phyloP scores from a whole-genome alignment of 2,888 invertebrate species.

The Thecocarcelia acutangulata region DNA sequence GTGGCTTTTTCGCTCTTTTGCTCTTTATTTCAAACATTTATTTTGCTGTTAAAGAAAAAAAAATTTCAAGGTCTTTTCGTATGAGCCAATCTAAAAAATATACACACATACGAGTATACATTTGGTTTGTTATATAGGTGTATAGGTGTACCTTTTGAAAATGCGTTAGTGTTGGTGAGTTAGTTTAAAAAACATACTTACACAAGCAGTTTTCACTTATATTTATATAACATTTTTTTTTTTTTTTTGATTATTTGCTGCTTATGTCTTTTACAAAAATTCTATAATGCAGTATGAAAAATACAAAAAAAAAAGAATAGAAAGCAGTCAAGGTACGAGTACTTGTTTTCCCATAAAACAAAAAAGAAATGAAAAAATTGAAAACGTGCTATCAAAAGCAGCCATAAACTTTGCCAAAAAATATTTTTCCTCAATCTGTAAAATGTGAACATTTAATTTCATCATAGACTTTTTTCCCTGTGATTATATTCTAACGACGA shows the following conservation, averaged over 20 bases:
- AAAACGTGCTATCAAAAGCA: constrained; percentile 52
- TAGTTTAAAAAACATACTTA: neutral
- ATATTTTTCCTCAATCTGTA: constrained; percentile 5
- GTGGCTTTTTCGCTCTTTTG: neutral
- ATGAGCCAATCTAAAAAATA: constrained; percentile 57
- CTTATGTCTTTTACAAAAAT: constrained; percentile 43
- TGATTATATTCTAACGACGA: constrained; percentile 28
- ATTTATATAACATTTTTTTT: constrained; percentile 52
- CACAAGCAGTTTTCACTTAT: constrained; percentile 35
- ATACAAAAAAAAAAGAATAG: constrained; percentile 8
- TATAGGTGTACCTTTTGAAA: neutral
- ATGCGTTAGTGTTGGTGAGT: constrained; percentile 18
- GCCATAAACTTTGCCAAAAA: constrained; percentile 42
- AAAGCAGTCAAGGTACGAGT: constrained; percentile 58
- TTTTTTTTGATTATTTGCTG: constrained; percentile 13
- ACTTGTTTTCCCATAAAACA: constrained; percentile 37
- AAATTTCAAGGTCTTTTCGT: constrained; percentile 65
- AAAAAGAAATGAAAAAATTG: constrained; percentile 19
- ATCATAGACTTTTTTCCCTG: constrained; percentile 16
- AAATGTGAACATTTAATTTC: constrained; percentile 49
- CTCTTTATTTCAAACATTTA: constrained; percentile 41
- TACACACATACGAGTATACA: neutral
- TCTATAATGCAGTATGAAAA: constrained; percentile 44
- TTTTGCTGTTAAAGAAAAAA: constrained; percentile 52
- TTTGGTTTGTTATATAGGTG: neutral